phyloP scores from a whole-genome alignment of 2,113 vertebrate genomes.

The Limnothrissa miodon region DNA sequence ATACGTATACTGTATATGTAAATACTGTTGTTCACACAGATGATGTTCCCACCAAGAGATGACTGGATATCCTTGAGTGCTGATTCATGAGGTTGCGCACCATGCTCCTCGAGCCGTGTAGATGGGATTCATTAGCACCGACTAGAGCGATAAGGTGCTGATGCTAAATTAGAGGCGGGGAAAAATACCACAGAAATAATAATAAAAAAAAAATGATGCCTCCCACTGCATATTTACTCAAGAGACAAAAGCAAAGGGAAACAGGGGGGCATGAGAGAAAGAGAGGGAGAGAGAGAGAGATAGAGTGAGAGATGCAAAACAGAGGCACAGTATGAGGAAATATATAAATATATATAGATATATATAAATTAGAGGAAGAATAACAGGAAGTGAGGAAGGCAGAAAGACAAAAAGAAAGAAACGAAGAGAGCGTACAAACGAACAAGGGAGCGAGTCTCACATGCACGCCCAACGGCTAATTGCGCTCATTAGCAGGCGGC shows the following conservation, averaged over 20 bases:
- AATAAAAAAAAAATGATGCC: background rate
- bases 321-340: background rate
- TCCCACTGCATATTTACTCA: background rate
- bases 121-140: slow-evolving; percentile 17
- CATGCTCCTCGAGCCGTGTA: background rate
- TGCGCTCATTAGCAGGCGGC: slow-evolving; percentile 66
- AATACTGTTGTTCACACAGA: background rate
- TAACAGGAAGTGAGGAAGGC: background rate
- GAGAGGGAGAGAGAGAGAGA: background rate
- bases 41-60: background rate
- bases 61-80: background rate
- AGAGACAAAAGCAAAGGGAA: background rate
- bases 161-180: background rate
- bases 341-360: background rate
- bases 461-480: slow-evolving; percentile 60
- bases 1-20: too few relatives aligned
- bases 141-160: background rate
- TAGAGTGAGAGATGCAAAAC: too few relatives aligned
- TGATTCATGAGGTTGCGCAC: background rate
- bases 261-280: background rate
- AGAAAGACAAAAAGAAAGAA: background rate
- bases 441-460: background rate
- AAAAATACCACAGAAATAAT: background rate
- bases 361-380: background rate
- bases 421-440: background rate